Conservation (phyloP, 2,888 invertebrate genomes). For the Tricholauxania praeusta region DNA sequence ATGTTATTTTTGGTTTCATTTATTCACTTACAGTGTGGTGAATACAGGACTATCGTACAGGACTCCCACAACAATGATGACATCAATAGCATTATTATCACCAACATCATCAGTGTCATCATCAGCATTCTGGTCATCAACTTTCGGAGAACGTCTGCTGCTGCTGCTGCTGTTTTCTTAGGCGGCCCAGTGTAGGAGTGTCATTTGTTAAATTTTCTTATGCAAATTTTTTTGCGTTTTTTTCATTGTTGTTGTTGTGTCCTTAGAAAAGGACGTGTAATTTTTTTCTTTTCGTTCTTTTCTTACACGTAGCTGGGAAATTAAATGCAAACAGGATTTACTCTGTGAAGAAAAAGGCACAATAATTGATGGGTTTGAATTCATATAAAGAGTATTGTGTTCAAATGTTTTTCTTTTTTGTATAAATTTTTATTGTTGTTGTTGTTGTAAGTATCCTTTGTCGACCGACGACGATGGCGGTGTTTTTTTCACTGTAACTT, state of each 20-base stretch:
- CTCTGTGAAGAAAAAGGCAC: background rate
- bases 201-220: conserved; percentile 25
- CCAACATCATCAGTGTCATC: background rate
- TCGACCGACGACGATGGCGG: background rate
- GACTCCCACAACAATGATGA: background rate
- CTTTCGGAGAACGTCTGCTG: background rate
- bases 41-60: too few species aligned
- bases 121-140: background rate
- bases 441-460: background rate
- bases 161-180: background rate
- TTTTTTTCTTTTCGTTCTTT: too few species aligned
- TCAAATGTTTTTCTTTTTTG: background rate
- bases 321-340: conserved; percentile 15
- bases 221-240: background rate
- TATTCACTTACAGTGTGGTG: too few species aligned
- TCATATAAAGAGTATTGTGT: background rate
- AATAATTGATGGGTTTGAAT: conserved; percentile 21
- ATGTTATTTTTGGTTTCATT: too few species aligned
- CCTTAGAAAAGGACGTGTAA: too few species aligned
- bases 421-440: background rate
- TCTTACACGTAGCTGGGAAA: background rate
- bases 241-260: too few species aligned
- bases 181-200: background rate
- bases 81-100: conserved; percentile 1
- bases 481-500: background rate